A percentile compares a stretch with the other conserved stretches of the same genome.
Evolutionary conservation across 2,113 vertebrate species (phyloP).

Genomic region (Psammodynastes pulverulentus): DNA sequence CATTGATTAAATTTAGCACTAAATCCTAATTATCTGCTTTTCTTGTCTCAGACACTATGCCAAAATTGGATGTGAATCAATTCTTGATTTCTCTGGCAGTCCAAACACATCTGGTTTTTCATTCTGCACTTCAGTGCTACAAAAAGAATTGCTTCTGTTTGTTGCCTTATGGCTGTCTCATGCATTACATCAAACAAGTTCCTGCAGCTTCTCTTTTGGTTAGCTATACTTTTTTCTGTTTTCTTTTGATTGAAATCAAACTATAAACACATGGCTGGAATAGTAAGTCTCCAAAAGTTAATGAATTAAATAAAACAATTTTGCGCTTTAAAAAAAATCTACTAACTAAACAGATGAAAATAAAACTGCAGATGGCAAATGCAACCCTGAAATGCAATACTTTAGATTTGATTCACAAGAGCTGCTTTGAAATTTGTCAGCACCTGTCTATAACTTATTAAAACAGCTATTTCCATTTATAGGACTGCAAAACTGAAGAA

Average conservation of each 20-base stretch:
- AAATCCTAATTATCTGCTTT: constrained; percentile 48
- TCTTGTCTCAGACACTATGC: constrained; percentile 51
- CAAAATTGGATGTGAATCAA: constrained; percentile 39
- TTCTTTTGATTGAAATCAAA: not conserved
- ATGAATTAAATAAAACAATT: not conserved
- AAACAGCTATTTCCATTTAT: not conserved
- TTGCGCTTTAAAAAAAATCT: not conserved
- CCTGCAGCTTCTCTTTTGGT: not conserved
- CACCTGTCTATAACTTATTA: not conserved
- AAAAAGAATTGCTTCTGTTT: constrained; percentile 24
- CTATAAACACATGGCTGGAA: not conserved
- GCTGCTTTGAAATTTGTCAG: not conserved
- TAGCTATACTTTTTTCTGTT: not conserved
- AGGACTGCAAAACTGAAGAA: not conserved
- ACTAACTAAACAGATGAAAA: not conserved
- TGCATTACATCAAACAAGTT: not conserved
- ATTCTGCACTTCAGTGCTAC: constrained; percentile 31
- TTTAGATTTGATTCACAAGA: not conserved
- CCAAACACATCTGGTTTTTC: constrained; percentile 40
- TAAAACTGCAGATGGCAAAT: not conserved
- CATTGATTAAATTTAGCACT: constrained; percentile 35
- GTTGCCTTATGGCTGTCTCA: not conserved
- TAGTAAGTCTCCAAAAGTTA: not conserved
- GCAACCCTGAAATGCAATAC: not conserved
- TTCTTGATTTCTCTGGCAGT: constrained; percentile 48